A percentile compares a stretch with the other conserved stretches of the same genome.
Conservation (phyloP, 2,888 invertebrate genomes). For the Gandaritis pyraliata region DNA sequence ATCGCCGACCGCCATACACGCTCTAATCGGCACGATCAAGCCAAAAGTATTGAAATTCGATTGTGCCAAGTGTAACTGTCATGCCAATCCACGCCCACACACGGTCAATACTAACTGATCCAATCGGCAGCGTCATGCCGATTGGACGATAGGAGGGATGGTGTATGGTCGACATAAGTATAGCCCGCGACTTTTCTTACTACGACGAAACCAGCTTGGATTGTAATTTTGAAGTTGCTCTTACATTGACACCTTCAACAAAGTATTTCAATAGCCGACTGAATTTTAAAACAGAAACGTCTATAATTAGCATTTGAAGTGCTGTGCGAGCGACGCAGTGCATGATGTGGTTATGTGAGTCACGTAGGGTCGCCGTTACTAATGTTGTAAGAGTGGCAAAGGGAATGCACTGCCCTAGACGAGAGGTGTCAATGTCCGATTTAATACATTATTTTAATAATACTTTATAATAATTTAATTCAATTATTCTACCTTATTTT, state of each 20-base stretch:
- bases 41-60: no score
- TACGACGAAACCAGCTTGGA: background rate
- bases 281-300: constrained; percentile 43
- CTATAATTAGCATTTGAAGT: constrained; percentile 45
- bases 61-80: no score
- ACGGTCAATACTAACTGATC: no score
- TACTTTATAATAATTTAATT: no score
- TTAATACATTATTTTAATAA: background rate
- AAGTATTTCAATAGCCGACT: constrained; percentile 30
- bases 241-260: constrained; percentile 7
- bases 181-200: no score
- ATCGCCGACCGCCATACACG: no score
- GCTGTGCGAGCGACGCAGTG: constrained; percentile 26
- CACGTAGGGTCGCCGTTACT: constrained; percentile 67
- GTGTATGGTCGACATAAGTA: no score
- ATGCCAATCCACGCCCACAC: no score
- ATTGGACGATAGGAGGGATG: no score
- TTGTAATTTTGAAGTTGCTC: background rate
- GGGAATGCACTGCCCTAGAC: constrained; percentile 70
- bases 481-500: no score
- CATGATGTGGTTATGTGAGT: constrained; percentile 41
- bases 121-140: no score
- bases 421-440: constrained; percentile 61
- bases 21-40: no score
- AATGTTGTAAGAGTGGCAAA: constrained; percentile 68